Conservation (phyloP, 2,113 vertebrate genomes). For the Podarcis cretensis region DNA sequence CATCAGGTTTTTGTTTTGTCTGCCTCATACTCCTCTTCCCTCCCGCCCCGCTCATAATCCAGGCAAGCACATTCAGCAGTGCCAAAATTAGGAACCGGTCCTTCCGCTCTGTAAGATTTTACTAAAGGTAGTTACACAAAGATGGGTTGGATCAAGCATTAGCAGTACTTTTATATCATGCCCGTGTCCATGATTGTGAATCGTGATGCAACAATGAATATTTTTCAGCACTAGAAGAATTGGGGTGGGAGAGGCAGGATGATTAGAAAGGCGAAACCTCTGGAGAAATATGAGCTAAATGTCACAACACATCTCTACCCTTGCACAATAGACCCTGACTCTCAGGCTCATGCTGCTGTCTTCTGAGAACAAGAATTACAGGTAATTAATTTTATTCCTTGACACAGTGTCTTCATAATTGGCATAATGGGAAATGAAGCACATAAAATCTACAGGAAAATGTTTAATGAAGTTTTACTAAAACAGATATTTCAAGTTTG, state of each 20-base stretch:
- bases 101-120: constrained; percentile 26
- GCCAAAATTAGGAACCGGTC: background rate
- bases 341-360: constrained; percentile 7
- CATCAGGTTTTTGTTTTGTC: background rate
- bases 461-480: constrained; percentile 29
- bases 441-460: background rate
- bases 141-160: background rate
- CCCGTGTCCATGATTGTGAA: background rate
- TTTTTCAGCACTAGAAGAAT: background rate
- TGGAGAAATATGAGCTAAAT: background rate
- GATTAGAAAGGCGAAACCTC: background rate
- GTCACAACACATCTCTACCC: fast-evolving
- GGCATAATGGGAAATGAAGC: background rate
- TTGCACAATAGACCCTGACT: constrained; percentile 9
- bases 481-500: constrained; percentile 4
- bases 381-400: constrained; percentile 10
- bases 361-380: constrained; percentile 38
- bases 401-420: constrained; percentile 10
- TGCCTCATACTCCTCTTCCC: background rate
- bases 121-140: background rate
- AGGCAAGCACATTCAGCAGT: background rate
- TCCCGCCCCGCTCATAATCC: background rate
- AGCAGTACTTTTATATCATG: background rate
- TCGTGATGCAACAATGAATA: background rate
- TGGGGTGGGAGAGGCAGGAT: background rate